A percentile compares a stretch with the other conserved stretches of the same genome.
These are phyloP conservation scores for Pygocentrus nattereri DNA, from an alignment of 2,797 vertebrate species.

Conservation along the genomic window DNA sequence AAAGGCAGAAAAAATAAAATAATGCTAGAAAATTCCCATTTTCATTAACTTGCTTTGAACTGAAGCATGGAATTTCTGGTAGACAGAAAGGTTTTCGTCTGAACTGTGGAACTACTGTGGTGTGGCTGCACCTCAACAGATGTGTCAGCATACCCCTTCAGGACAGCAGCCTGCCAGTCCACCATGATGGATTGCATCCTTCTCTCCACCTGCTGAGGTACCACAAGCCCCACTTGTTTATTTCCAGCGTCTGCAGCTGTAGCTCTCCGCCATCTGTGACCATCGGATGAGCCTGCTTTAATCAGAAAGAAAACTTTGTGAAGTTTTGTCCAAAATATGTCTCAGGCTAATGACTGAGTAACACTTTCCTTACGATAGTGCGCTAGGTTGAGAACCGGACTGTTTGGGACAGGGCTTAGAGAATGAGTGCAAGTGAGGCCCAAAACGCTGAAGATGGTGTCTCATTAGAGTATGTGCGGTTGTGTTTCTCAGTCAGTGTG, in stretches of 20 bases:
- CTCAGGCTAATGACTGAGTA: neutral
- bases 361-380: neutral
- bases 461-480: neutral
- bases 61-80: neutral
- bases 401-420: neutral
- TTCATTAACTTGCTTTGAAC: neutral
- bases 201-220: slow-evolving; percentile 35
- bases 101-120: neutral
- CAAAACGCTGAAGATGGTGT: slow-evolving; percentile 6
- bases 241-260: slow-evolving; percentile 38
- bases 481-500: slow-evolving; percentile 14
- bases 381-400: neutral
- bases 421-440: neutral
- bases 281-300: slow-evolving; percentile 29
- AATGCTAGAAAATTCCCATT: neutral
- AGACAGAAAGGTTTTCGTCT: slow-evolving; percentile 9
- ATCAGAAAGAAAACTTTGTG: slow-evolving; percentile 11
- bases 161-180: slow-evolving; percentile 31
- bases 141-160: slow-evolving; percentile 15
- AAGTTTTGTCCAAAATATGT: neutral
- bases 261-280: slow-evolving; percentile 34
- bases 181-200: slow-evolving; percentile 43
- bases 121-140: slow-evolving; percentile 32
- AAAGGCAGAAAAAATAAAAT: neutral
- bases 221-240: slow-evolving; percentile 39